phyloP scores from a whole-genome alignment of 2,113 vertebrate genomes.

The Hypanus sabinus region DNA sequence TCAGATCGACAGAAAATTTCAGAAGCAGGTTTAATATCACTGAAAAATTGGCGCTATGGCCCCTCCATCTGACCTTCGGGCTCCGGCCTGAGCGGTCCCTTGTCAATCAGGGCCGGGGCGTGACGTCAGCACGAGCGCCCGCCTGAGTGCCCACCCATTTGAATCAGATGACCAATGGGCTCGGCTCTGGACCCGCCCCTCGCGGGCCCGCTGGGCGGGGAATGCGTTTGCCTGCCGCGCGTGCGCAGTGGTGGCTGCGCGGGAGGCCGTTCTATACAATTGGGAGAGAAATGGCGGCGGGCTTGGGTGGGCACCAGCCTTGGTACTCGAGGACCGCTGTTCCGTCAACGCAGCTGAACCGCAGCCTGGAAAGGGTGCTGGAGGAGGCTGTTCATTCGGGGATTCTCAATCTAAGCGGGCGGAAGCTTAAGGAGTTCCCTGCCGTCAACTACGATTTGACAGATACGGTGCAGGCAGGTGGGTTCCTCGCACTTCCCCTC shows the following conservation, averaged over 20 bases:
- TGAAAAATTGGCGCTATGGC: neutral
- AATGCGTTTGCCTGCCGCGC: conserved; percentile 35
- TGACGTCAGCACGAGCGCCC: neutral
- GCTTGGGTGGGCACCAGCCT: conserved; percentile 71
- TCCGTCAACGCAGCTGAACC: conserved; percentile 63
- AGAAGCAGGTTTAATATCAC: too few relatives aligned
- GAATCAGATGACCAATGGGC: neutral
- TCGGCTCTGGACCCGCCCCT: neutral
- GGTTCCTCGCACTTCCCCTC: conserved; percentile 38
- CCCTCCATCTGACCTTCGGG: neutral
- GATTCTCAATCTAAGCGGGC: conserved; percentile 85
- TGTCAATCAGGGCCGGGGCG: neutral
- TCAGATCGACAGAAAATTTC: too few relatives aligned
- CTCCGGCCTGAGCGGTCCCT: neutral
- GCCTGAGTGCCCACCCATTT: neutral
- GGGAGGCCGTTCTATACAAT: conserved; percentile 36
- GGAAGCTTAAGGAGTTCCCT: conserved; percentile 88
- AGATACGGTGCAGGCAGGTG: conserved; percentile 91
- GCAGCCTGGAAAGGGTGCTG: conserved; percentile 86
- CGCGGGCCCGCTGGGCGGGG: too few relatives aligned
- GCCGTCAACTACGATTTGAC: conserved; percentile 80
- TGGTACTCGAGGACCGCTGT: conserved; percentile 63
- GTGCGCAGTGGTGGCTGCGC: conserved; percentile 44
- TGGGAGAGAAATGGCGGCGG: conserved; percentile 75
- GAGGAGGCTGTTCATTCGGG: conserved; percentile 86